Base-by-base conservation (phyloP, 2,888 invertebrate species). In the Ganaspis brasiliensis region DNA sequence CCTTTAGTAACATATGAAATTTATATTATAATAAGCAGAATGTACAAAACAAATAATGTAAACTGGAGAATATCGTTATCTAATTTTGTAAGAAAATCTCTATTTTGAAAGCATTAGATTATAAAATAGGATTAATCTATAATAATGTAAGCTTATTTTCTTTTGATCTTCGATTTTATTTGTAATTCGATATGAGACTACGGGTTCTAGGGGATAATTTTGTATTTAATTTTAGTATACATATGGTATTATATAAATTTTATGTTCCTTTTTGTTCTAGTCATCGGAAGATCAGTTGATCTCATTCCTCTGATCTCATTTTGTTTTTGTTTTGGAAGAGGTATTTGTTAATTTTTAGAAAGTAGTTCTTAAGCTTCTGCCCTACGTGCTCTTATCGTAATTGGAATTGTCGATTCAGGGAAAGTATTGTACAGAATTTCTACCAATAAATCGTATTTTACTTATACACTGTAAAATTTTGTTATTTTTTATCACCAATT, bases 391-490 rank as follows among this genome's bases (percentile, higher is more conserved):
- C 90, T 90, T 91, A 88, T 84, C 75, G 77, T 86, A 87, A 85
- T 74, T 77, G 82, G 76, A 87, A 85, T 83, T 82, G 79, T 83
- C 85, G 83, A 87, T 86, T 88, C 87, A 87, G 86, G 87, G 84
- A 88, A 86, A 79, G 82, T 79, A 85, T 87, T 89, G 89, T 89
- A 89, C 87, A 89, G 85, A 88, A 87, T 87, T 87, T 89, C 87
- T 87, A 86, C 82, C 84, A 91, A 90, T 90, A 90, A 91, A 90
- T 76, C 79, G 87, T 90, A 91, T 89, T 90, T 89, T 90, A 87
- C 80, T 82, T 86, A 85, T 61, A 76, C 79, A 79, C 19, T 70
- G n/a, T 1, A 21, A 21, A 16, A 21, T 26, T 35, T 49, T 57
- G 59, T 71, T n/a, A n/a, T 57, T 16, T 31, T 63, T 10, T 16